phyloP scores from a whole-genome alignment of 2,797 vertebrate species.

The Avahi laniger region DNA sequence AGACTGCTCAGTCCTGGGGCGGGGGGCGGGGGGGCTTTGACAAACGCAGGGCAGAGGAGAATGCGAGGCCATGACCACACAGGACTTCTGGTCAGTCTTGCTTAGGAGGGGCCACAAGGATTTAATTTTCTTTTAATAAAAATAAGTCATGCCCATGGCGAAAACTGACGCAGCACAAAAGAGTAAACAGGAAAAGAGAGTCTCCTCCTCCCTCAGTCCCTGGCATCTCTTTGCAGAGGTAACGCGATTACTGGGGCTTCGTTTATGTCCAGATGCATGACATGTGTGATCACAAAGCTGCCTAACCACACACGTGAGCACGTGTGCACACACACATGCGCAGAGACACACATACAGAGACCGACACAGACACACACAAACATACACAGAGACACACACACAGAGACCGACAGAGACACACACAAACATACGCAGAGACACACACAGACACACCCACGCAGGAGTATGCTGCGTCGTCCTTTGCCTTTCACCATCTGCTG shows the following conservation, averaged over 20 bases:
- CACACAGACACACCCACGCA: background rate
- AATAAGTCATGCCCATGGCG: background rate
- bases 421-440: too few relatives aligned
- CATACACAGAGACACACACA: background rate
- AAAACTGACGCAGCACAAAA: background rate
- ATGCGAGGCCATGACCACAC: background rate
- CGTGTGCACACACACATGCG: background rate
- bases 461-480: background rate
- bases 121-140: background rate
- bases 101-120: background rate
- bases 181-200: background rate
- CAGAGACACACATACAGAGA: fast-evolving
- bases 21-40: background rate
- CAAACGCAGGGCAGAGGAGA: background rate
- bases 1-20: background rate
- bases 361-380: background rate
- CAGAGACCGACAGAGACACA: too few relatives aligned
- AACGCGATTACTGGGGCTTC: background rate
- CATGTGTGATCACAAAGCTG: background rate
- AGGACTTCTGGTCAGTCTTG: background rate
- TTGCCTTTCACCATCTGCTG: background rate
- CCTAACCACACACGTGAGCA: background rate
- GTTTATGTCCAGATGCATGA: background rate
- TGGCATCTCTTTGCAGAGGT: background rate
- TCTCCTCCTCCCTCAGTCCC: background rate